Conservation (phyloP, 2,888 invertebrate genomes). For the Yponomeuta cagnagella region DNA sequence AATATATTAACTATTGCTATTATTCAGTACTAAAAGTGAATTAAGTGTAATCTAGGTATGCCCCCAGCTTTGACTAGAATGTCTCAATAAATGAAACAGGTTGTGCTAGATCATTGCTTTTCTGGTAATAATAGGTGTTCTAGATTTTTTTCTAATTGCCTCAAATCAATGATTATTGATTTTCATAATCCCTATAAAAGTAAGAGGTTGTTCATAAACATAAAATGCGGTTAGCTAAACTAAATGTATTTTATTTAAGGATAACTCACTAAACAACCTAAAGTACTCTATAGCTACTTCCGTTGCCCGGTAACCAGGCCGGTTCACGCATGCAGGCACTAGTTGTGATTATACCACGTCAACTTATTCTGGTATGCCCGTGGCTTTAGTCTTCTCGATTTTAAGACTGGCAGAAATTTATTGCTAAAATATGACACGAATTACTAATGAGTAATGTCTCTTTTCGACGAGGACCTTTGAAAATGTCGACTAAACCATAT, state of each 20-base stretch:
- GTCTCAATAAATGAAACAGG: neutral
- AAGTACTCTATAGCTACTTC: too few species aligned
- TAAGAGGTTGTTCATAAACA: neutral
- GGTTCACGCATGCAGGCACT: too few species aligned
- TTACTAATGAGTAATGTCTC: too few species aligned
- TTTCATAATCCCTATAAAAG: slow-evolving; percentile 27
- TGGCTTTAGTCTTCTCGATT: too few species aligned
- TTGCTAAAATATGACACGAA: too few species aligned
- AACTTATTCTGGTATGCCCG: too few species aligned
- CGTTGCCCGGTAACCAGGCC: too few species aligned
- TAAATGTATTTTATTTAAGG: too few species aligned
- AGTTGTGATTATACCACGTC: too few species aligned
- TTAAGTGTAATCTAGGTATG: neutral
- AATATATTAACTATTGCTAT: too few species aligned
- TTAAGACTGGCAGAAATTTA: too few species aligned
- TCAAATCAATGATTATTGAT: slow-evolving; percentile 28
- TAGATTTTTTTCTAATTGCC: slow-evolving; percentile 22
- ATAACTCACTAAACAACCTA: too few species aligned
- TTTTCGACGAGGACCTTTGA: neutral
- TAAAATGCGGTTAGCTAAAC: neutral
- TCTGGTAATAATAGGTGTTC: neutral
- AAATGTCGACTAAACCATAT: neutral
- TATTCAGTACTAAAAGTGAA: neutral
- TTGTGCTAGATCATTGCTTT: neutral
- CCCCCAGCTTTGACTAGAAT: neutral